Conservation (phyloP, 2,797 vertebrate species). For the Nasua narica region DNA sequence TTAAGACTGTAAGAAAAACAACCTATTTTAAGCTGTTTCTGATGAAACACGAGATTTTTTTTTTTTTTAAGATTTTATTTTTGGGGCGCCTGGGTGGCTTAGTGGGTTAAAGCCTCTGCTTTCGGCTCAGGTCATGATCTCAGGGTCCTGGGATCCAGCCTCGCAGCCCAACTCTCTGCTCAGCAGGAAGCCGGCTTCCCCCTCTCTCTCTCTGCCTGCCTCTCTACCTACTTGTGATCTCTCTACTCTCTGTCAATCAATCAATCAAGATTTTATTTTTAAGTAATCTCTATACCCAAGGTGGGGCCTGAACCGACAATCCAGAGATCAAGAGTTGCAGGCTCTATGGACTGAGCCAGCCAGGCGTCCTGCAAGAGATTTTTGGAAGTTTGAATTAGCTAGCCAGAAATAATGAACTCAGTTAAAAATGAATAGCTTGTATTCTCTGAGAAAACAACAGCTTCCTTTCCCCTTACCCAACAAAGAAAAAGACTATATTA, state of each 20-base stretch:
- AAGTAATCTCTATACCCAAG: background rate
- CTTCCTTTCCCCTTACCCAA: conserved; percentile 30
- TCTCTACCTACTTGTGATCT: no score
- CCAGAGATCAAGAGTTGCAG: background rate
- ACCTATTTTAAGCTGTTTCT: background rate
- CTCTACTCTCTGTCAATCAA: no score
- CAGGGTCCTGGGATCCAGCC: no score
- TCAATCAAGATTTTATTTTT: background rate
- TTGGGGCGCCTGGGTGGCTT: no score
- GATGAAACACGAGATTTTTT: background rate
- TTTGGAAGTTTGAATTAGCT: background rate
- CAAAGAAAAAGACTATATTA: background rate
- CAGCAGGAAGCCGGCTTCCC: no score
- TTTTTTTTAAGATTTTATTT: background rate
- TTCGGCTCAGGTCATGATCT: no score
- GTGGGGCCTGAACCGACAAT: background rate
- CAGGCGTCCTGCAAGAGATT: background rate
- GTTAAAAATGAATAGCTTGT: background rate
- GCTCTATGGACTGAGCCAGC: background rate
- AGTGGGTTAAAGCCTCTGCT: no score
- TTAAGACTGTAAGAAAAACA: conserved; percentile 25
- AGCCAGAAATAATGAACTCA: conserved; percentile 19
- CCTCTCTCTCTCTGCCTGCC: no score
- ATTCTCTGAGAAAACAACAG: background rate
- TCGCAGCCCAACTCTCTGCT: no score